Evolutionary conservation across 1,140 invertebrate species (phyloP).

Genomic region (Pseudachorutes palmiensis): DNA sequence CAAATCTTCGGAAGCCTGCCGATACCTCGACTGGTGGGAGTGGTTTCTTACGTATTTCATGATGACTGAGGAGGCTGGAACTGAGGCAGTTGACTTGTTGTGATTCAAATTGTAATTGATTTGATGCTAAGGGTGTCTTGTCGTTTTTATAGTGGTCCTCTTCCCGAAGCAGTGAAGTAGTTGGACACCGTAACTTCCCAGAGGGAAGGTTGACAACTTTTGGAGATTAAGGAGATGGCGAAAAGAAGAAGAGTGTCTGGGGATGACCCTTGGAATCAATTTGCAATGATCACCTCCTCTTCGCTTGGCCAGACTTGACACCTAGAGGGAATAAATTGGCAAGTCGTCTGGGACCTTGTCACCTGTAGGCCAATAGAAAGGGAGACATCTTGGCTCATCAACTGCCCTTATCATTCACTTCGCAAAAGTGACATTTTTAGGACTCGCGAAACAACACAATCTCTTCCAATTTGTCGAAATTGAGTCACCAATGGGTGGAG

Average conservation of each 20-base stretch:
- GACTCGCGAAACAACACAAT: too few relatives aligned
- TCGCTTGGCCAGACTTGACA: too few relatives aligned
- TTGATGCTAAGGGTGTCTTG: not conserved
- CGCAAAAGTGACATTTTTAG: not conserved
- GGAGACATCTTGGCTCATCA: not conserved
- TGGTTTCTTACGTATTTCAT: conserved; percentile 9
- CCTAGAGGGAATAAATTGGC: too few relatives aligned
- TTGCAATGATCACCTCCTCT: not conserved
- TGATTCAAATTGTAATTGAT: not conserved
- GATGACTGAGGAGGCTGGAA: not conserved
- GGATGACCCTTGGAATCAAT: not conserved
- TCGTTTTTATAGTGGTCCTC: not conserved
- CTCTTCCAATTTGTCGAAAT: too few relatives aligned
- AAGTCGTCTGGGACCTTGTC: not conserved
- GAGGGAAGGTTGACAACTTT: conserved; percentile 7
- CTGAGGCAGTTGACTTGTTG: not conserved
- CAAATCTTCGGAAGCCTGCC: not conserved
- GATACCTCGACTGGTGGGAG: not conserved
- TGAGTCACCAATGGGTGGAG: too few relatives aligned
- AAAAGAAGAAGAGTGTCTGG: not conserved
- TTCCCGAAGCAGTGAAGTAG: not conserved
- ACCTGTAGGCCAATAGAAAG: not conserved
- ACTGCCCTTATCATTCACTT: too few relatives aligned
- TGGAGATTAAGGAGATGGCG: not conserved
- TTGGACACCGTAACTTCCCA: not conserved